Evolutionary conservation across 1,140 invertebrate species (phyloP).

Genomic region (honey bee (Apis mellifera)): Amel_HAv3.1 CM009941.2:7559501-7560000

Average conservation of each 20-base stretch:
- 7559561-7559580: conserved; percentile 43
- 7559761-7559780: conserved; percentile 45
- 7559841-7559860: conserved; percentile 29
- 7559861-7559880: conserved; percentile 30
- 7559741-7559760: conserved; percentile 15
- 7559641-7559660: background rate
- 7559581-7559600: conserved; percentile 52
- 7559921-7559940: too few relatives aligned
- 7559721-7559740: background rate
- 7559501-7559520: background rate
- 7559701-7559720: background rate
- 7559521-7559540: background rate
- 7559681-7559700: conserved; percentile 18
- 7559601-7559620: conserved; percentile 46
- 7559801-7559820: background rate
- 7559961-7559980: background rate
- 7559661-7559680: conserved; percentile 18
- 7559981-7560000: background rate
- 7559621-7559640: background rate
- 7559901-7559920: too few relatives aligned
- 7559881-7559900: background rate
- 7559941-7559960: too few relatives aligned
- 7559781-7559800: background rate
- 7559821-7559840: conserved; percentile 24
- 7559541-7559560: conserved; percentile 13